Evolutionary conservation across 2,888 invertebrate species (phyloP), one percentile per base, ranked within the genome.

Genomic region (Chymomyza amoena): DNA sequence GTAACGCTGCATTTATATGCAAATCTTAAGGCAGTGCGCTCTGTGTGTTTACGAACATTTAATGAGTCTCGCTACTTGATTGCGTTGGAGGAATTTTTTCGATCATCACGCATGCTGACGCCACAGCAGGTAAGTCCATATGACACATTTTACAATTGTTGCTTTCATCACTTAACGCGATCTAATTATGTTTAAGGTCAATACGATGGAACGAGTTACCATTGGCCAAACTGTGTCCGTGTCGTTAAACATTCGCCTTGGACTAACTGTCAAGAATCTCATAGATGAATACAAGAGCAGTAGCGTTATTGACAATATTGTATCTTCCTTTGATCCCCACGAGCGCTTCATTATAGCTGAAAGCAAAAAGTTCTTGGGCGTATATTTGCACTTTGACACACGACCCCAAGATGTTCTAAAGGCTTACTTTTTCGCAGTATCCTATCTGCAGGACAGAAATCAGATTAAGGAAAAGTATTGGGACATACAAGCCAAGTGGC

Each of bases 21-120:
- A 63, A 99, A 99, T 92, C 97, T 97, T 89, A 93, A 94, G 80
- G 98, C 98, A 1, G 97, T 99, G 0, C 94, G 94, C 76, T 93
- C 96, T 0, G 94, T 99, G 10, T 94, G 95, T 79, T 93, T 98
- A 90, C 94, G 94, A 78, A 95, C 96, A 0, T 93, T 98, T 54
- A 99, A 98, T 90, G 95, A 94, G 83, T 94, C 96, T 32, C 93
- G 98, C 63, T 94, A 96, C 77, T 92, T 95, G 20, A 93, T 96
- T 68, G 92, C 95, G 0, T 92, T 97, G 28, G 93, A 95, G 76
- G 92, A 94, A 64, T 97, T 95, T 90, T 92, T 96, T 68, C 92
- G 91, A 20, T 92, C 93, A 20, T 94, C 94, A 67, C 90, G 93
- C 0, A 92, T 97, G 75, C 92, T 94, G 1, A 91, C 93, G n/a